phyloP scores from a whole-genome alignment of 2,113 vertebrate species.

The Phasianus colchicus region DNA sequence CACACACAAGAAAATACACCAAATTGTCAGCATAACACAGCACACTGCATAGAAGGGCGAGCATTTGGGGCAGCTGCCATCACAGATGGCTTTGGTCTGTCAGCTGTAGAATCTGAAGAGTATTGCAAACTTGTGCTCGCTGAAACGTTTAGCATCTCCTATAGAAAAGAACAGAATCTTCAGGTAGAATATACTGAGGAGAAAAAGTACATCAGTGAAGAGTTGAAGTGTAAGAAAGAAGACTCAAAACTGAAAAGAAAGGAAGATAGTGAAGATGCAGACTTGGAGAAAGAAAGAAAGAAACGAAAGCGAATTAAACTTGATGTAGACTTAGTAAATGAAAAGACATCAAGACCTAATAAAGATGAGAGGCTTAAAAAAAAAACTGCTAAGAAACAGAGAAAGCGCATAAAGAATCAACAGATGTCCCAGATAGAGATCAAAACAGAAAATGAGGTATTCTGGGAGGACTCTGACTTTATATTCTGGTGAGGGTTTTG shows the following conservation, averaged over 20 bases:
- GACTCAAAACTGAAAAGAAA: slow-evolving; percentile 50
- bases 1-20: not conserved
- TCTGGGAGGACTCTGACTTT: slow-evolving; percentile 89
- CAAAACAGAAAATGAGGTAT: slow-evolving; percentile 88
- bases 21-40: not conserved
- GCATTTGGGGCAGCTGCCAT: not conserved
- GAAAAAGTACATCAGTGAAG: slow-evolving; percentile 29
- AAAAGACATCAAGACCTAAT: slow-evolving; percentile 58
- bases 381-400: slow-evolving; percentile 42
- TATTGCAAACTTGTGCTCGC: slow-evolving; percentile 10
- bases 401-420: slow-evolving; percentile 79
- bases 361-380: slow-evolving; percentile 64
- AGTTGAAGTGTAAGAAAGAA: slow-evolving; percentile 42
- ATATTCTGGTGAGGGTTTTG: slow-evolving; percentile 73
- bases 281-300: slow-evolving; percentile 42
- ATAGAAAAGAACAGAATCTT: slow-evolving; percentile 49
- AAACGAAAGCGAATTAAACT: slow-evolving; percentile 41
- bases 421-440: slow-evolving; percentile 67
- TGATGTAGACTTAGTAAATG: not conserved
- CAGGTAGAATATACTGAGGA: slow-evolving; percentile 10
- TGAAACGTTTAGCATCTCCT: slow-evolving; percentile 49
- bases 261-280: slow-evolving; percentile 5
- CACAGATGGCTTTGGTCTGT: slow-evolving; percentile 36
- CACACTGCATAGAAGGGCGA: slow-evolving; percentile 26
- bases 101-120: slow-evolving; percentile 58